Base-by-base conservation (phyloP, 2,797 vertebrate genomes). In the Paratrypauchen microcephalus region DNA sequence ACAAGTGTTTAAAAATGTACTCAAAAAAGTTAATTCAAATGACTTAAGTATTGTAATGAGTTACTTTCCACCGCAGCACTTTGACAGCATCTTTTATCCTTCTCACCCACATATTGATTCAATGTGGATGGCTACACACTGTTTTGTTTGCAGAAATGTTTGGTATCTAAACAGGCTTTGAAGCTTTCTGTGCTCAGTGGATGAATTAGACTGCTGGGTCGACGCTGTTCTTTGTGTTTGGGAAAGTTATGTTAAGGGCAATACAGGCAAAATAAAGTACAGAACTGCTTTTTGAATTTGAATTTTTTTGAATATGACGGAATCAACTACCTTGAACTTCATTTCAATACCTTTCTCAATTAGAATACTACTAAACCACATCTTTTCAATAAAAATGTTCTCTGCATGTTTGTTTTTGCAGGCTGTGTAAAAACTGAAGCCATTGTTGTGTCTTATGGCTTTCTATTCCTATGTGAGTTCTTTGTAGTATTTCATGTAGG, bases 391-490 rank as follows among this genome's bases (percentile, higher is more conserved):
- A 76, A 76, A n/a, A 56, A 74, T 63, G 70, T 62, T 76, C 62
- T 26, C 13, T 19, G 8, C 7, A 36, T 36, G n/a, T 73, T 63
- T 81, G 71, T 58, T 75, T 73, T 66, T 68, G 65, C 69, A 8
- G 54, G 66, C 48, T 69, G 45, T 68, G 72, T 64, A 48, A 50
- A 36, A 72, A 73, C 70, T 76, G 68, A 79, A 87, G 88, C 95
- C 93, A 92, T 95, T 90, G 82, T 88, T 95, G 96, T 92, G 94
- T 93, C 91, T 88, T 99, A 99, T 99, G 97, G 97, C 97, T 99
- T 99, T 99, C 97, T 98, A 99, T 99, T 99, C 97, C 97, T 99
- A 98, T 97, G 97, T 98, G 97, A 99, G 94, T 95, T 93, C 72
- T 93, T 91, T 92, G 92, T 92, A 90, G 89, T 70, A 93, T 90